These are phyloP conservation scores for Lordiphosa mommai DNA, from an alignment of 1,140 invertebrate genomes.

Conservation along the genomic window DNA sequence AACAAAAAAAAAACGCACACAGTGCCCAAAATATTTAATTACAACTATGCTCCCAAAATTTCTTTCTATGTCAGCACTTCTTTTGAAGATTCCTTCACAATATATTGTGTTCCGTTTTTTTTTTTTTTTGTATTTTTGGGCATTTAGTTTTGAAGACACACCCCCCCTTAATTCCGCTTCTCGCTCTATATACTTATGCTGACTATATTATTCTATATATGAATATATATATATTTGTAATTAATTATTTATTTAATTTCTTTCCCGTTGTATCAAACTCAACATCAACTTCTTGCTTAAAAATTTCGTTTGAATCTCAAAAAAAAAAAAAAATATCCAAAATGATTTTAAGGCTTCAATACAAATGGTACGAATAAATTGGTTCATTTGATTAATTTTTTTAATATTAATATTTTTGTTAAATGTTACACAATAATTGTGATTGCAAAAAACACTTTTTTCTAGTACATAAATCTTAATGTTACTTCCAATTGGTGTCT, in stretches of 20 bases:
- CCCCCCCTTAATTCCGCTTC: conserved; percentile 11
- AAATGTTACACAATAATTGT: conserved; percentile 57
- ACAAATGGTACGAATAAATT: conserved; percentile 79
- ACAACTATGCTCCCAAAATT: conserved; percentile 8
- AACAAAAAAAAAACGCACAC: not conserved
- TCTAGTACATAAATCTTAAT: conserved; percentile 13
- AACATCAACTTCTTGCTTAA: conserved; percentile 67
- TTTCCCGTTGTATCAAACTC: conserved; percentile 66
- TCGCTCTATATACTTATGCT: conserved; percentile 32
- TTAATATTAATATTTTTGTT: conserved; percentile 40
- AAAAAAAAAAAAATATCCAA: conserved; percentile 14
- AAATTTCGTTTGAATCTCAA: conserved; percentile 45
- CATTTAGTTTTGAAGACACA: conserved; percentile 56
- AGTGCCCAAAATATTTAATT: conserved; percentile 20
- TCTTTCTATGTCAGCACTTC: conserved; percentile 15
- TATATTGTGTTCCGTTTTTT: conserved; percentile 24
- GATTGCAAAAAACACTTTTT: conserved; percentile 25
- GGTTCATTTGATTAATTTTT: conserved; percentile 54
- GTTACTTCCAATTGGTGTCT: conserved; percentile 28
- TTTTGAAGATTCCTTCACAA: conserved; percentile 27
- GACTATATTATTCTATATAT: conserved; percentile 46
- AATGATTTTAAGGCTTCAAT: conserved; percentile 63
- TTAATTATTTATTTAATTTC: conserved; percentile 73
- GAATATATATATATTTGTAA: conserved; percentile 59
- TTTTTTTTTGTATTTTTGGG: conserved; percentile 46